These are phyloP conservation scores for Callipepla californica DNA, from an alignment of 2,113 vertebrate species.

Conservation along the genomic window DNA sequence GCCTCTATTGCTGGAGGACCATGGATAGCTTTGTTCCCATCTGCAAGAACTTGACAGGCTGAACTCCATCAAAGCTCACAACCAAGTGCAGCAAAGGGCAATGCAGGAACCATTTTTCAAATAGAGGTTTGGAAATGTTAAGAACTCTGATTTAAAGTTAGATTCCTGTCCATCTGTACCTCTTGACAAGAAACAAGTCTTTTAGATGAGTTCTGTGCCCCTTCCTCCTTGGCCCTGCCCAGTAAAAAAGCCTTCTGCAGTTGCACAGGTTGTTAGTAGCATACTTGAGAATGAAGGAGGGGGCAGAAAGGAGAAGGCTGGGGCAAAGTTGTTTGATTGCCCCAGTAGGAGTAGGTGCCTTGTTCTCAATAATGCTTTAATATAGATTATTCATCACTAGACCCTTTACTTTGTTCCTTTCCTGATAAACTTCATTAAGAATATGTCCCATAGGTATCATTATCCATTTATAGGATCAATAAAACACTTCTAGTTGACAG, in stretches of 20 bases:
- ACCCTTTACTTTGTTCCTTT: neutral
- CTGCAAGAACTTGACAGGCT: no score
- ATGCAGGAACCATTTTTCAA: neutral
- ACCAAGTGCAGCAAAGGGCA: neutral
- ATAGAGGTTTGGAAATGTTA: neutral
- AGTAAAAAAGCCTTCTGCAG: neutral
- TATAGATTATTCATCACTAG: neutral
- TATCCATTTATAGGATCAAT: neutral
- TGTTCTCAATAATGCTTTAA: neutral
- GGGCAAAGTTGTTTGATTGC: neutral
- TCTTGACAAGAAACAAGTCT: neutral
- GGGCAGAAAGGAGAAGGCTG: neutral
- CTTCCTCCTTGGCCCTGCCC: neutral
- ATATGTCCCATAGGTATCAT: neutral
- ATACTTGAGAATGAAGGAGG: neutral
- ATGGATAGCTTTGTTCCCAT: fast-evolving
- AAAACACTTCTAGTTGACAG: neutral
- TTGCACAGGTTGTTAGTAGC: neutral
- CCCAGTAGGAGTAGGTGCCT: neutral
- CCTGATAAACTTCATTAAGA: neutral
- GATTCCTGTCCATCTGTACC: neutral
- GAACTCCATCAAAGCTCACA: neutral
- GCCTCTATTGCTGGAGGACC: fast-evolving
- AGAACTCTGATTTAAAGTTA: neutral
- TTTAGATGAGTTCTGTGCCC: fast-evolving